phyloP scores from a whole-genome alignment of 30 jellyfish, hydroid and myxozoan species.

The Cassiopea xamachana region DNA sequence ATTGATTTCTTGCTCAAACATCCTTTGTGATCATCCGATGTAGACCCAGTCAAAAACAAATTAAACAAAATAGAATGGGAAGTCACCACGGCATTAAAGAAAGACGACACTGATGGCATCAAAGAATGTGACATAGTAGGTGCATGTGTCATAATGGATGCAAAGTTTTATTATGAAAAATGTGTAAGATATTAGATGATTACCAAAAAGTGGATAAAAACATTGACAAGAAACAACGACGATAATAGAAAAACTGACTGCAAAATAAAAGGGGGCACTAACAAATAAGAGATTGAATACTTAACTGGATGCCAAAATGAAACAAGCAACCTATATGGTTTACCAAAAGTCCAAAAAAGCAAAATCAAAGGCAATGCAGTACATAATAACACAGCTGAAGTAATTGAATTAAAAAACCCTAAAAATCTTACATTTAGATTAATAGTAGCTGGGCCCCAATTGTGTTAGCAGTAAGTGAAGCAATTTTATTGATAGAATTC shows the following conservation, averaged over 20 bases:
- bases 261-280: background rate
- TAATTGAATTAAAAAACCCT: background rate
- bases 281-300: slow-evolving; percentile 19
- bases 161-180: background rate
- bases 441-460: slow-evolving; percentile 19
- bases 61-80: background rate
- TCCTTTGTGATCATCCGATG: background rate
- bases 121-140: slow-evolving; percentile 6
- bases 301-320: background rate
- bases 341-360: slow-evolving; percentile 40
- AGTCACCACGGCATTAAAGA: background rate
- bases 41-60: background rate
- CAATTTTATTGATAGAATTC: slow-evolving; percentile 7
- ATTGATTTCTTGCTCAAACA: background rate
- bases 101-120: background rate
- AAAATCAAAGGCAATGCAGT: background rate
- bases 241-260: background rate
- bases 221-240: slow-evolving; percentile 7
- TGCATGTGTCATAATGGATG: slow-evolving; percentile 36
- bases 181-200: slow-evolving; percentile 6
- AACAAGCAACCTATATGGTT: slow-evolving; percentile 39
- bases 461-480: slow-evolving; percentile 26
- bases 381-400: background rate
- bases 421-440: slow-evolving; percentile 27
- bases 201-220: slow-evolving; percentile 19